Evolutionary conservation across 2,113 vertebrate genomes (phyloP).

Genomic region (Hypanus sabinus): DNA sequence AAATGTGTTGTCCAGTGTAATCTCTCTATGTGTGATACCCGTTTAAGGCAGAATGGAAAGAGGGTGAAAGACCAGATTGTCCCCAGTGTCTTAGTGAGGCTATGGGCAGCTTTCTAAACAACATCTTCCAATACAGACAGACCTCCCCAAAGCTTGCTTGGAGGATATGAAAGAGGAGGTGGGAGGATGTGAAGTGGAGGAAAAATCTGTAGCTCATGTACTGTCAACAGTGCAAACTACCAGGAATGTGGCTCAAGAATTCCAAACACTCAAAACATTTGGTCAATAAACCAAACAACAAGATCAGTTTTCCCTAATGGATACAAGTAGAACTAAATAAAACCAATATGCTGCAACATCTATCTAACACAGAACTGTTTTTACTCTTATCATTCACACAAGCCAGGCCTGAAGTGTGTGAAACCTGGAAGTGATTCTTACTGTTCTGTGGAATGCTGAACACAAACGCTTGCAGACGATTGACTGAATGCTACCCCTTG

Average conservation of each 20-base stretch:
- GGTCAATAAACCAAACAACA: background rate
- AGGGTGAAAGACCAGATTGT: too few species aligned
- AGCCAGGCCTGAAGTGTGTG: background rate
- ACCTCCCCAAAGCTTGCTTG: background rate
- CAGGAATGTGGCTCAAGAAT: conserved; percentile 19
- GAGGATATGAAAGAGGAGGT: background rate
- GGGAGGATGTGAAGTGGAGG: background rate
- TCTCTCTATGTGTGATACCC: too few species aligned
- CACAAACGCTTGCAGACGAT: background rate
- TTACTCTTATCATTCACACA: background rate
- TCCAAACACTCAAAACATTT: conserved; percentile 16
- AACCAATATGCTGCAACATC: background rate
- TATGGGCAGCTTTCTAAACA: background rate
- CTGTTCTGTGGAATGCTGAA: background rate
- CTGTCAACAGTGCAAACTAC: too few species aligned
- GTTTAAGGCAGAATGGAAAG: background rate
- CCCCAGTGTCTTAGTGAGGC: background rate
- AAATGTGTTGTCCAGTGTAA: too few species aligned
- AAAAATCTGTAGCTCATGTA: background rate
- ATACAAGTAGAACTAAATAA: background rate
- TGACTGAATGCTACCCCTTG: background rate
- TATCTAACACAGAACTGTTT: background rate
- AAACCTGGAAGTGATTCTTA: background rate
- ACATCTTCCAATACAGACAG: background rate
- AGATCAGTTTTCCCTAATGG: background rate